Percentiles rank a stretch among this genome's conserved stretches.
Conservation (phyloP, 2,113 vertebrate species). For the Ceyx margarethae region DNA sequence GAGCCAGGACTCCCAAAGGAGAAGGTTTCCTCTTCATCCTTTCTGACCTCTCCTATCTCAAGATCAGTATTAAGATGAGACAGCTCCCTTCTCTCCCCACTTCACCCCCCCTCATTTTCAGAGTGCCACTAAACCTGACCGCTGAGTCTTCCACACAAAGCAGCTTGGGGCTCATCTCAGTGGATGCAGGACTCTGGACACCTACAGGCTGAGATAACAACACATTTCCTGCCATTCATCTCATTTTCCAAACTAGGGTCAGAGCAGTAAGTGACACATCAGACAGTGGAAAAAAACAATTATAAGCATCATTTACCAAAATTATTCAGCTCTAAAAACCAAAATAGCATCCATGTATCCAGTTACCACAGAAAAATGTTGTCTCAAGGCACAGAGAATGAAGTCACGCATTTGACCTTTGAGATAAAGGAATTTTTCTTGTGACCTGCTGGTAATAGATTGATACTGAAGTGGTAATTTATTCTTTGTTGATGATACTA, state of each 20-base stretch:
- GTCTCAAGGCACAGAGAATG: neutral
- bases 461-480: neutral
- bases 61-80: neutral
- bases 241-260: neutral
- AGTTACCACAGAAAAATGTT: neutral
- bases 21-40: neutral
- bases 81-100: neutral
- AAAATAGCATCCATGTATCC: neutral
- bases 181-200: neutral
- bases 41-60: neutral
- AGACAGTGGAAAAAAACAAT: neutral
- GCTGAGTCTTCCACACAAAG: neutral
- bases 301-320: neutral
- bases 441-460: neutral
- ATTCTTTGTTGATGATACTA: neutral
- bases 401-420: neutral
- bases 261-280: neutral
- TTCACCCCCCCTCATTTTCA: neutral
- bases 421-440: conserved; percentile 11
- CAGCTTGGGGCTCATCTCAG: accelerated
- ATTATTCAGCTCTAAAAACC: neutral
- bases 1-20: neutral
- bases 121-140: neutral
- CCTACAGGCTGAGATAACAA: neutral
- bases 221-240: accelerated